A percentile compares a stretch with the other conserved stretches of the same genome.
phyloP scores from a whole-genome alignment of 2,113 vertebrate genomes.

The Phalacrocorax carbo region DNA sequence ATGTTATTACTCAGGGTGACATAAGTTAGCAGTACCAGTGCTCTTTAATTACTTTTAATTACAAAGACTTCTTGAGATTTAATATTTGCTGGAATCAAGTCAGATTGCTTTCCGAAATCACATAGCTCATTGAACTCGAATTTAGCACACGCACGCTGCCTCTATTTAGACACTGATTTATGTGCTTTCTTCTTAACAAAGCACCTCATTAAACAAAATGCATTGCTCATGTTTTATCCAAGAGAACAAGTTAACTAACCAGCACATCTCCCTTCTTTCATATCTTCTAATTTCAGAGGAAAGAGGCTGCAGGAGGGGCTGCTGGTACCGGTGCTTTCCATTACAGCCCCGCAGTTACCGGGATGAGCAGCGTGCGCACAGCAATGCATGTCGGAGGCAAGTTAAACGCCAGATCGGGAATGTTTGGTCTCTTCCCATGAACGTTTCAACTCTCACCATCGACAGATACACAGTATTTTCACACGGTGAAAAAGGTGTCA shows the following conservation, averaged over 20 bases:
- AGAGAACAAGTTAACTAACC: slow-evolving; percentile 20
- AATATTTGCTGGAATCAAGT: slow-evolving; percentile 46
- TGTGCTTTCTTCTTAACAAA: slow-evolving; percentile 46
- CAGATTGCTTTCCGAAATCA: slow-evolving; percentile 23
- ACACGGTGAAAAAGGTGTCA: background rate
- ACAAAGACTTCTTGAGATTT: background rate
- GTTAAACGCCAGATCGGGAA: background rate
- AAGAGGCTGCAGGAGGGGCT: background rate
- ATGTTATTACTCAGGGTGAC: slow-evolving; percentile 22
- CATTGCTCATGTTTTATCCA: background rate
- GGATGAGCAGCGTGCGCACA: background rate
- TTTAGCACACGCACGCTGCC: background rate
- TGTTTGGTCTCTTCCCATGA: background rate
- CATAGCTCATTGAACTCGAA: background rate
- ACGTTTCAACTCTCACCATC: background rate
- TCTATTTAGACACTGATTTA: slow-evolving; percentile 37
- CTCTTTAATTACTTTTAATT: slow-evolving; percentile 17
- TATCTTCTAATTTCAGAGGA: background rate
- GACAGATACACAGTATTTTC: background rate
- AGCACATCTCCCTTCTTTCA: background rate
- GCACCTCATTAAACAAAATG: slow-evolving; percentile 26
- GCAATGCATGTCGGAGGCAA: fast-evolving
- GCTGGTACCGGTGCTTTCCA: background rate
- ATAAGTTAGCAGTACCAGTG: background rate
- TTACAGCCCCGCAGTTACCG: background rate